Evolutionary conservation across 2,888 invertebrate species (phyloP), one percentile per base, ranked within the genome.

Genomic region (Meloe dianella): DNA sequence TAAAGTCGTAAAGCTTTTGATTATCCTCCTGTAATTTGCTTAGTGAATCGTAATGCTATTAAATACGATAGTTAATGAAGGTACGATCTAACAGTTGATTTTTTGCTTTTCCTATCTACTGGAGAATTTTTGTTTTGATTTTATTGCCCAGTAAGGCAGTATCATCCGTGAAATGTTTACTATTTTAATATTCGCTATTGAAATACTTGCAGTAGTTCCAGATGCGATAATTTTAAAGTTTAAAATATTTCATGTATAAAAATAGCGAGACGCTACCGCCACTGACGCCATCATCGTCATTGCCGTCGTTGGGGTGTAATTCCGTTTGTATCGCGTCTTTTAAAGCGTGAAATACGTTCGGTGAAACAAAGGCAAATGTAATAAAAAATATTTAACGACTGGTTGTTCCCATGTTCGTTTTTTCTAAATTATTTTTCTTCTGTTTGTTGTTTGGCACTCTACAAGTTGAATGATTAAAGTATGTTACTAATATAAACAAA

Each of bases 1-100:
- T 60, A 58, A 65, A 65, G 68, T 68, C 68, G 68, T 68, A 65
- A 68, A 65, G 65, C 68, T 65, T 68, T 68, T 64, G 65, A 68
- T 68, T 68, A 64, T 56, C 20, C 62, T 62, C 54, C 32, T 57
- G 65, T 68, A 68, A 68, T 68, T 68, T 68, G 62, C 65, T 68
- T 62, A 68, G 64, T 63, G 57, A 61, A 67, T 67, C 61, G 61
- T 63, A 60, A 61, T 58, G 56, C 63, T 64, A 67, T 67, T 67
- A 61, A 67, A 64, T 62, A 60, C 61, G 57, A 61, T 62, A 64
- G 61, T 56, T 67, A 64, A 67, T 67, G 64, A 67, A 67, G 59
- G 64, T 51, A 38, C 47, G n/a, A n/a, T n/a, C n/a, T 47, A 41
- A 41, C n/a, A n/a, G 41, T 41, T 32, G 3, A 17, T 41, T 17